These are phyloP conservation scores for Patella caerulea DNA, from an alignment of 2,888 invertebrate genomes.

Conservation along the genomic window DNA sequence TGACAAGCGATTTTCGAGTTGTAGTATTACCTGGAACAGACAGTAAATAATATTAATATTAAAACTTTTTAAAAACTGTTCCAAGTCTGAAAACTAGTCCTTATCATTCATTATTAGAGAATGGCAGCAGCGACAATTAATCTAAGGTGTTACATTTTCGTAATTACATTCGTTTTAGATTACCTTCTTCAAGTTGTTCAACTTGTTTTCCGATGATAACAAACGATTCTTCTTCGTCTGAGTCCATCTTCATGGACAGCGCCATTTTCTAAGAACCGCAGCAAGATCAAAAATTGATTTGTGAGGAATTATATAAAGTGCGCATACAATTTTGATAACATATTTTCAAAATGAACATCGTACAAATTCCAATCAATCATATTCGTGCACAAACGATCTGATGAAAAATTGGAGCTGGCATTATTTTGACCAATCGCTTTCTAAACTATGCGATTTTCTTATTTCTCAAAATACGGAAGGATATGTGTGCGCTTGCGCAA, in stretches of 20 bases:
- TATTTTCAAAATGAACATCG: too few species aligned
- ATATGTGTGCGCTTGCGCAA: constrained; percentile 33
- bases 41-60: too few species aligned
- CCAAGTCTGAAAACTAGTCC: neutral
- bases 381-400: too few species aligned
- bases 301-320: too few species aligned
- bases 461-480: constrained; percentile 36
- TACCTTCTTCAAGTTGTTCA: constrained; percentile 88
- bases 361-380: too few species aligned
- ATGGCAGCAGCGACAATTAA: too few species aligned
- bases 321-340: too few species aligned
- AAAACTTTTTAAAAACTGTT: too few species aligned
- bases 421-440: constrained; percentile 20
- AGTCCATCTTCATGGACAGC: constrained; percentile 44
- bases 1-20: too few species aligned
- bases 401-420: too few species aligned
- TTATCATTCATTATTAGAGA: neutral
- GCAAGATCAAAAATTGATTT: neutral
- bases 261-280: constrained; percentile 37
- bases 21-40: too few species aligned
- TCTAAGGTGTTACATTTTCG: too few species aligned
- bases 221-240: constrained; percentile 71
- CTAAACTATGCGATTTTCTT: constrained; percentile 30
- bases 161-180: constrained; percentile 10
- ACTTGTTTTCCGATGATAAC: constrained; percentile 85